Percentiles rank a stretch among this genome's conserved stretches.
These are phyloP conservation scores for Parnassius glacialis DNA, from an alignment of 2,888 invertebrate species.

Conservation along the genomic window DNA sequence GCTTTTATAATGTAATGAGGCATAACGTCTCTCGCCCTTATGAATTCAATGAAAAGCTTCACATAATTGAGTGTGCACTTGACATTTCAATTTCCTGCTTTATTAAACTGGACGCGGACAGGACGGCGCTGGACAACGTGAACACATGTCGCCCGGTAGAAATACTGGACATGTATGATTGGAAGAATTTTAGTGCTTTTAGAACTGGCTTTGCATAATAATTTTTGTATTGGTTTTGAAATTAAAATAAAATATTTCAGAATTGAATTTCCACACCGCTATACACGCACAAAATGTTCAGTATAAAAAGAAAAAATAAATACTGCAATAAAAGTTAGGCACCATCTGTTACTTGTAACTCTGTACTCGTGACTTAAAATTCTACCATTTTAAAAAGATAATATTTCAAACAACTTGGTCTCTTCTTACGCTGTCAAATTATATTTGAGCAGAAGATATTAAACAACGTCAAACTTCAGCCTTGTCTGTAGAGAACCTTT, in stretches of 20 bases:
- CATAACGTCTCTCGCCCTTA: conserved; percentile 17
- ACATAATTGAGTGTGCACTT: conserved; percentile 36
- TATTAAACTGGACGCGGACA: conserved; percentile 27
- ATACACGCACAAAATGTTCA: too few relatives aligned
- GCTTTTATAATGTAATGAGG: conserved; percentile 9
- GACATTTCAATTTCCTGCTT: conserved; percentile 70
- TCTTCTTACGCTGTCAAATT: conserved; percentile 14
- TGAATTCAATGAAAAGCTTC: conserved; percentile 25
- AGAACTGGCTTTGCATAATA: not conserved
- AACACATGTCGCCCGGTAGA: conserved; percentile 21
- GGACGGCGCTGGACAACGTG: conserved; percentile 16
- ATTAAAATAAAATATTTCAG: too few relatives aligned
- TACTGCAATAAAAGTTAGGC: too few relatives aligned
- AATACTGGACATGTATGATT: not conserved
- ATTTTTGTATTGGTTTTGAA: too few relatives aligned
- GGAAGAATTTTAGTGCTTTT: not conserved
- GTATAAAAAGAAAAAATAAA: too few relatives aligned
- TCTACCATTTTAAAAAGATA: not conserved
- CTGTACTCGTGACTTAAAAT: too few relatives aligned
- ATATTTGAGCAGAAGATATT: conserved; percentile 20
- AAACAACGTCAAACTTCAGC: conserved; percentile 24
- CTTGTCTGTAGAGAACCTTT: conserved; percentile 28
- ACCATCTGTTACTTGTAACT: too few relatives aligned
- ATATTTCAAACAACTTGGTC: not conserved
- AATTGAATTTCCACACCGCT: too few relatives aligned